A percentile compares a stretch with the other conserved stretches of the same genome.
phyloP scores from a whole-genome alignment of 2,888 invertebrate genomes.

The Ischnura elegans region DNA sequence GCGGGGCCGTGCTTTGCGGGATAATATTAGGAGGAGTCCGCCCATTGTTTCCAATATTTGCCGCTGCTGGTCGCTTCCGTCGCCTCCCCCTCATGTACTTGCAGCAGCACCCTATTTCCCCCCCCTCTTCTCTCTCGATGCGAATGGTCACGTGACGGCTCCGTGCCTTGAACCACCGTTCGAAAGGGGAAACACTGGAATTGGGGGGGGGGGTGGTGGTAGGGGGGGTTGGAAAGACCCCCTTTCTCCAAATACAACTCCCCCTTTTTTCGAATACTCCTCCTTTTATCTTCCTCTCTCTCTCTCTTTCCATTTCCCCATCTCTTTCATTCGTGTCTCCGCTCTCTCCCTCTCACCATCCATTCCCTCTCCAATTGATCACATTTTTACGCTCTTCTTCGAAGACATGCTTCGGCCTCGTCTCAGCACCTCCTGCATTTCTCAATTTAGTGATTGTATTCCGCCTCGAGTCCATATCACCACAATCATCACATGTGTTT shows the following conservation, averaged over 20 bases:
- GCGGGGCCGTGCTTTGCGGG: background rate
- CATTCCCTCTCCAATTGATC: background rate
- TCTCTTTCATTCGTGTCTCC: background rate
- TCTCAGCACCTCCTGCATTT: no score
- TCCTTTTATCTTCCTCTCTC: background rate
- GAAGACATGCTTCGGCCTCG: no score
- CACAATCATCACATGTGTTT: no score
- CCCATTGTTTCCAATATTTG: conserved; percentile 46
- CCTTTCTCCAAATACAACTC: no score
- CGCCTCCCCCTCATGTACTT: background rate
- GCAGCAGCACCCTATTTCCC: background rate
- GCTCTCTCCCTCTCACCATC: background rate
- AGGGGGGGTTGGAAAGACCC: no score
- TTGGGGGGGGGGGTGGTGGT: no score
- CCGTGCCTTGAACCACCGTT: conserved; percentile 54
- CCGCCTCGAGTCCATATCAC: no score
- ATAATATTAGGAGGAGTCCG: background rate
- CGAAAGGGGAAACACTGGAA: background rate
- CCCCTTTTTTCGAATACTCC: background rate
- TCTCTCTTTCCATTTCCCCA: background rate
- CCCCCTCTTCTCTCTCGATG: conserved; percentile 29
- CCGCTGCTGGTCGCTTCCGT: conserved; percentile 54
- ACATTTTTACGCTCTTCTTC: no score
- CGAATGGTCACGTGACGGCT: conserved; percentile 58
- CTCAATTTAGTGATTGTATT: no score